A percentile compares a stretch with the other conserved stretches of the same genome.
These are phyloP conservation scores for Neomicropteryx cornuta DNA, from an alignment of 1,140 invertebrate species.

Conservation along the genomic window DNA sequence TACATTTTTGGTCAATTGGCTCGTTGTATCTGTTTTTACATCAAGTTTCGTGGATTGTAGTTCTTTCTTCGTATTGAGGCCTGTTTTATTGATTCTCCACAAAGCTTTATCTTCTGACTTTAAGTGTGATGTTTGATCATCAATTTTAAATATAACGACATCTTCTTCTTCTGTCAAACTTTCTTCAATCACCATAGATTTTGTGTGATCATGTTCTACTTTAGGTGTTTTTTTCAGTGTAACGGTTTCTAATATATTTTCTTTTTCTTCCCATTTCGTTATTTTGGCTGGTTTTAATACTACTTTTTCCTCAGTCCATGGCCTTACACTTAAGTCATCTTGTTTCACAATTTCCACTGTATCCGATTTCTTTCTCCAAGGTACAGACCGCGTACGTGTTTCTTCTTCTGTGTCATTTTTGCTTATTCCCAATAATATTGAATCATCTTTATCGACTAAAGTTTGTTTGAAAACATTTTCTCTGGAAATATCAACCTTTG, in stretches of 20 bases:
- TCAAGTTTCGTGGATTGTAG: constrained; percentile 10
- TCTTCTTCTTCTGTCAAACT: constrained; percentile 22
- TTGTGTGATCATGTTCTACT: constrained; percentile 14
- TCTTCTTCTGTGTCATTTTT: too few species aligned
- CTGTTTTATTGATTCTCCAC: constrained; percentile 23
- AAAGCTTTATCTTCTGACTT: too few species aligned
- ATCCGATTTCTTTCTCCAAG: too few species aligned
- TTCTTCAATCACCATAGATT: constrained; percentile 12
- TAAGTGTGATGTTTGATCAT: too few species aligned
- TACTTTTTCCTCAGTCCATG: constrained; percentile 45
- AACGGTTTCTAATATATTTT: constrained; percentile 29
- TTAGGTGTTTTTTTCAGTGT: constrained; percentile 30
- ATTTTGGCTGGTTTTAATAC: constrained; percentile 42
- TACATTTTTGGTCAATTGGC: constrained; percentile 18
- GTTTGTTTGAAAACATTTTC: too few species aligned
- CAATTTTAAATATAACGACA: constrained; percentile 24
- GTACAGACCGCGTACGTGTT: too few species aligned
- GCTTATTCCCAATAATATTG: too few species aligned
- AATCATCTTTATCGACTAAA: too few species aligned
- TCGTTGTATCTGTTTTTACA: constrained; percentile 15
- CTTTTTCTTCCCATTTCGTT: constrained; percentile 20
- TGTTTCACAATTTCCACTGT: too few species aligned
- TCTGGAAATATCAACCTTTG: too few species aligned
- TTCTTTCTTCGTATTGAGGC: constrained; percentile 17
- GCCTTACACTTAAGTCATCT: too few species aligned